A percentile compares a stretch with the other conserved stretches of the same genome.
phyloP scores from a whole-genome alignment of 2,797 vertebrate genomes.

The Florisuga fusca region DNA sequence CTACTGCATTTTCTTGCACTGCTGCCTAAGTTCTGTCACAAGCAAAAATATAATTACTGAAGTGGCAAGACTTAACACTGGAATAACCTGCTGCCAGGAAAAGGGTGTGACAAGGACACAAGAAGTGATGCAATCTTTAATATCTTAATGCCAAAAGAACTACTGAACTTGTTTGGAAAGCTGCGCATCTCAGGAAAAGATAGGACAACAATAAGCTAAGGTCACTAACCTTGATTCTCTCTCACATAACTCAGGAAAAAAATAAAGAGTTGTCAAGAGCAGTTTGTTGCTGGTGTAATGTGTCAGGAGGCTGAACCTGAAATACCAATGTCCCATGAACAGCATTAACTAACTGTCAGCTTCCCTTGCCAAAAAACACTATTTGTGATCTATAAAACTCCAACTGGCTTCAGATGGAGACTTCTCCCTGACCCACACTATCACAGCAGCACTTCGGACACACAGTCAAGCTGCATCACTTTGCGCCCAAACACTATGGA shows the following conservation, averaged over 20 bases:
- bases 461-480: background rate
- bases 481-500: no score
- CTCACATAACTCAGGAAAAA: background rate
- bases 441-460: background rate
- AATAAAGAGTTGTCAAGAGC: background rate
- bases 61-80: background rate
- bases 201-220: background rate
- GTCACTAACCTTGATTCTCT: background rate
- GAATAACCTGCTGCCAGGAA: background rate
- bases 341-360: no score
- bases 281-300: background rate
- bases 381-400: background rate
- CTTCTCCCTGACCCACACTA: background rate
- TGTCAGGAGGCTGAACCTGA: background rate
- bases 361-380: background rate
- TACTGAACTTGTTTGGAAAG: background rate
- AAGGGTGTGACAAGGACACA: background rate
- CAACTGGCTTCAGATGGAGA: background rate
- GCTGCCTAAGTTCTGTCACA: background rate
- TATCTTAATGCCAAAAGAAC: background rate
- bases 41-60: fast-evolving
- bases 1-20: background rate
- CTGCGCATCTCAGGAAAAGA: background rate
- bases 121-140: background rate
- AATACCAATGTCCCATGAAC: fast-evolving